Evolutionary conservation across 2,888 invertebrate genomes (phyloP), one percentile per base, ranked within the genome.

Genomic region (Himalopsyche tibetana): DNA sequence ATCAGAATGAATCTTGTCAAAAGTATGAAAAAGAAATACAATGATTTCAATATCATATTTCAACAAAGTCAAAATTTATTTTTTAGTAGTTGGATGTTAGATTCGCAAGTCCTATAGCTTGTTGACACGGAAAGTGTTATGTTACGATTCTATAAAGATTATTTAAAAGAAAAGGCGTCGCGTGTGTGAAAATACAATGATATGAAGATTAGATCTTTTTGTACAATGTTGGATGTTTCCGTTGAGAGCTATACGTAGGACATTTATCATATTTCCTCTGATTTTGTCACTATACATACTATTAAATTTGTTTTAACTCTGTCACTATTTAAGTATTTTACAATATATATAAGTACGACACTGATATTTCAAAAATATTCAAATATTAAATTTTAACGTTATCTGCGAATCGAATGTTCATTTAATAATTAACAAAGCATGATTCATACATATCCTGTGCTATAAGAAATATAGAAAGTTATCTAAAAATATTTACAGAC

Each of bases 321-420:
- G 28, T 28, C 28, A 74, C 3, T 63, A 28, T 63, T 8, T 2
- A 28, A 63, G 12, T 74, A 74, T 74, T 74, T 74, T 74, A 74
- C 36, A 74, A 74, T 74, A 74, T 74, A 74, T 2, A 74, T 74
- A 74, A 38, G 74, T 74, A 74, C 74, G 38, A 74, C 74, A 74
- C 36, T 38, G 74, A 74, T 74, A 74, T 74, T 74, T 74, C 74
- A 74, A 74, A 28, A 74, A 74, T 74, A 74, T 74, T 74, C 74
- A 74, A 74, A 74, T 36, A 74, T 38, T 36, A 38, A 74, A 74
- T 4, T 12, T 74, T 74, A 74, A 38, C 4, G 36, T 74, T 74
- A 74, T 74, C 74, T 15, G 38, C 11, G 15, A 74, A 74, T 74
- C 28, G 36, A 74, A 74, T 74, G 12, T 74, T 38, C 12, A 74